Base-by-base conservation (phyloP, 2,888 invertebrate species). In the Oligia fasciuncula region DNA sequence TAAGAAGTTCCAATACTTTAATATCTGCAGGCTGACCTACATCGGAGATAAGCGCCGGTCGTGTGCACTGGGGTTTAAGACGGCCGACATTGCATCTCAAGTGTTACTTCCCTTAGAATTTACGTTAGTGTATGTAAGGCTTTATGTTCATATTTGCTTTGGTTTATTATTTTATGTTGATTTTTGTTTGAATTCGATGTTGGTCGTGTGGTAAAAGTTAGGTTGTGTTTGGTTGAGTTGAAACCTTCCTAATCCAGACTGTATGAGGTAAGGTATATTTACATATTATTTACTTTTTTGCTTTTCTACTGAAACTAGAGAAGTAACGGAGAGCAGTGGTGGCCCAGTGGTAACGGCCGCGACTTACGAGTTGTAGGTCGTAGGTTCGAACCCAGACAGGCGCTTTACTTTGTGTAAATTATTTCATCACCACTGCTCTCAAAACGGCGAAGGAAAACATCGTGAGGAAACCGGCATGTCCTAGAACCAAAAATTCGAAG, bases 1-100 rank as follows among this genome's bases (percentile, higher is more conserved):
- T 73, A 79, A 77, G 81, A 87, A 77, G 80, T 90, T 88, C 84
- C 85, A 88, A 92, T 89, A 91, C 88, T 90, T 89, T 90, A 92
- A 93, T 93, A 93, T 93, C 87, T 88, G 85, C 84, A 79, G 84
- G 80, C 76, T 90, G 93, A 92, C 93, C 93, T 87, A 92, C 87
- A 91, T 93, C 83, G 80, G 46, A 79, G 68, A 83, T 91, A 91
- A 89, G 81, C 80, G 68, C 69, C 73, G 73, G 51, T 70, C 76
- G 85, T 81, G 81, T 85, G 81, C 85, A 79, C 87, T 49, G 43
- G 65, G 87, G 77, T 29, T 83, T 88, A 88, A 88, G 81, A 76
- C 74, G 77, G 76, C 86, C 75, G 40, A 76, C 81, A 86, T 86
- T 87, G 87, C 87, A 87, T 88, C 78, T 76, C 79, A 88, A 87